Percentiles rank a stretch among this genome's conserved stretches.
phyloP scores from a whole-genome alignment of 1,140 invertebrate genomes.

The Drosophila lowei region DNA sequence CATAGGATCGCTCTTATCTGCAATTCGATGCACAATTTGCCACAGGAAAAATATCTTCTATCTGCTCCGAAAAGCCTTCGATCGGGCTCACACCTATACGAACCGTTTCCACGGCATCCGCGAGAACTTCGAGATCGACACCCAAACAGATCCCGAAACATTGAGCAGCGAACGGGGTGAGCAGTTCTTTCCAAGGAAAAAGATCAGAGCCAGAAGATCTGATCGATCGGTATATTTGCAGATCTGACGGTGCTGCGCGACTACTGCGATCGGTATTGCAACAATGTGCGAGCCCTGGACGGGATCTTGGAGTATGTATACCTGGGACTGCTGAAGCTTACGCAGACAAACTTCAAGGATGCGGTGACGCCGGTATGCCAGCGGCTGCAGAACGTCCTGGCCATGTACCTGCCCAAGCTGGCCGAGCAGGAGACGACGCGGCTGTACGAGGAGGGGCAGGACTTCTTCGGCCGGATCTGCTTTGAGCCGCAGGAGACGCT shows the following conservation, averaged over 20 bases:
- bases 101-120: conserved; percentile 87
- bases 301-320: conserved; percentile 86
- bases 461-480: conserved; percentile 86
- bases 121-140: conserved; percentile 88
- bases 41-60: conserved; percentile 63
- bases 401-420: conserved; percentile 85
- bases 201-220: too few species aligned
- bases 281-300: conserved; percentile 86
- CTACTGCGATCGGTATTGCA: conserved; percentile 86
- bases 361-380: conserved; percentile 87
- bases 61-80: conserved; percentile 83
- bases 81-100: conserved; percentile 86
- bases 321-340: conserved; percentile 88
- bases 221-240: conserved; percentile 6
- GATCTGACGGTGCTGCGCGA: conserved; percentile 85
- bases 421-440: conserved; percentile 86
- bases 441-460: conserved; percentile 85
- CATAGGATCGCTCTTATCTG: background rate
- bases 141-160: conserved; percentile 85
- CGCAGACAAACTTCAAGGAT: conserved; percentile 88
- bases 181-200: too few species aligned
- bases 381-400: conserved; percentile 87
- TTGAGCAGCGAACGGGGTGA: conserved; percentile 83
- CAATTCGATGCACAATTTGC: background rate
- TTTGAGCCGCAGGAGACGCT: conserved; percentile 86